Base-by-base conservation (phyloP, 2,888 invertebrate genomes). In the Epirrita christyi region DNA sequence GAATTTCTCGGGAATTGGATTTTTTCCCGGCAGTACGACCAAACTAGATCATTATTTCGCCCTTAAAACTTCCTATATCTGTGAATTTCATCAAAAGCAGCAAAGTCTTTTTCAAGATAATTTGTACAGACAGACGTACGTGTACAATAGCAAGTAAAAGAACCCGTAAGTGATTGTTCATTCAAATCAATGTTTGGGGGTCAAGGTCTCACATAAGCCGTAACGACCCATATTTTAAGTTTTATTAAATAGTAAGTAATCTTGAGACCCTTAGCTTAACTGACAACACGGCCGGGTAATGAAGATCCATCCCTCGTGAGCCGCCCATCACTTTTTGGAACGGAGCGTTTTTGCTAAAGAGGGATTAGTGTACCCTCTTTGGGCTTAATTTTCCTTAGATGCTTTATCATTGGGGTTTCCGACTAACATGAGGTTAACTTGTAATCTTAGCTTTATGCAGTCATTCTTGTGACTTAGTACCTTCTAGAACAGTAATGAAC, bases 281-380 rank as follows among this genome's bases (percentile, higher is more conserved):
- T 86, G 85, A 86, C 90, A 90, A 90, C 89, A 87, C 78, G 83
- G 84, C 78, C 79, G 83, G 85, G 85, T 91, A 90, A 92, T 90
- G 89, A 90, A 89, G 88, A 86, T 85, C 83, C 84, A 86, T 86
- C 88, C 88, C 85, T 84, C 72, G 82, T 83, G 85, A 89, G 84
- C 88, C 88, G 85, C 81, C 89, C 89, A 88, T 90, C 90, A 90
- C 88, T 91, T 91, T 92, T 91, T 91, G 86, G 89, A 86, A 82
- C 85, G 86, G 83, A 89, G 90, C 90, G 92, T 92, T 92, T 92
- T 92, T 91, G 90, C 90, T 90, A 90, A 91, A 91, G 89, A 90
- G 89, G 91, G 92, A 91, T 92, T 91, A 92, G 85, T 85, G 81
- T 87, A 89, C 90, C 90, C 92, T 87, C 81, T 81, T 80, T 83